Conservation (phyloP, 1,140 invertebrate genomes). For the Neotoxoptera formosana region DNA sequence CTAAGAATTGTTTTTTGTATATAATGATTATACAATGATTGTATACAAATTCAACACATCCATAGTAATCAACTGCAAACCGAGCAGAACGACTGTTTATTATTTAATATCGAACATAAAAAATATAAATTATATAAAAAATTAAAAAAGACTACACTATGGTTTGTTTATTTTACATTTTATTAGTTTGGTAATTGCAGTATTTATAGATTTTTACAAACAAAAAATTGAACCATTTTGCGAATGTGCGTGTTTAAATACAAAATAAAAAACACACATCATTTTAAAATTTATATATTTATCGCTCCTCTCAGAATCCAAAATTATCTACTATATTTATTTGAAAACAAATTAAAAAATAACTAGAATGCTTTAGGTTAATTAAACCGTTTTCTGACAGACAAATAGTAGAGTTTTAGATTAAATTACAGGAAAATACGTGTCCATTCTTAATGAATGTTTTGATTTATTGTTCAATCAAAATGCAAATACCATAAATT, state of each 20-base stretch:
- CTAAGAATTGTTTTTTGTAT: too few species aligned
- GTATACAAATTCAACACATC: too few species aligned
- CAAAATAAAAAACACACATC: neutral
- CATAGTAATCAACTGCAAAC: too few species aligned
- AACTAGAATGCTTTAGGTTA: neutral
- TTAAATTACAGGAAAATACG: neutral
- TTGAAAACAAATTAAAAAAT: neutral
- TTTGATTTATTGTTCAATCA: slow-evolving; percentile 34
- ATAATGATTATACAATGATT: too few species aligned
- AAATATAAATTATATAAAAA: too few species aligned
- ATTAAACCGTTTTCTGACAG: neutral
- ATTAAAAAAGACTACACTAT: too few species aligned
- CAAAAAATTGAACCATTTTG: neutral
- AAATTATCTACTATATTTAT: neutral
- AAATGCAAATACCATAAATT: slow-evolving; percentile 37
- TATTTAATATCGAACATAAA: too few species aligned
- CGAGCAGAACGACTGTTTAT: too few species aligned
- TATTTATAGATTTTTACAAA: neutral
- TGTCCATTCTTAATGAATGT: slow-evolving; percentile 13
- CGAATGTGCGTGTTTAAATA: neutral
- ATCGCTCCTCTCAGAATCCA: neutral
- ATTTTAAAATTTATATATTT: neutral
- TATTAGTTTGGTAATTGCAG: neutral
- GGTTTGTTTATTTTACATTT: neutral
- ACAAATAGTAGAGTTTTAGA: neutral